phyloP scores from a whole-genome alignment of 2,888 invertebrate genomes.

The Agrochola macilenta region DNA sequence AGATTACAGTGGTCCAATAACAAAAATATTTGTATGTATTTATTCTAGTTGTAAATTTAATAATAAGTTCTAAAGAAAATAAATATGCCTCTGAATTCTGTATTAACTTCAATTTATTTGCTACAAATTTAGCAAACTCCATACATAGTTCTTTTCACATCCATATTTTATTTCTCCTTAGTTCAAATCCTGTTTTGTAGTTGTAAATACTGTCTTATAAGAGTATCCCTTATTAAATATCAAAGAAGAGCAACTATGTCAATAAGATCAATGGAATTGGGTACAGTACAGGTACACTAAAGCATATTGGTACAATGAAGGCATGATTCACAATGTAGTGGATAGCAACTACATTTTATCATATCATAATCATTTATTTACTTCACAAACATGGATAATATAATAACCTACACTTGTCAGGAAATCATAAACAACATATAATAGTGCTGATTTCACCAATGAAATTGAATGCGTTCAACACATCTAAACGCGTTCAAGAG shows the following conservation, averaged over 20 bases:
- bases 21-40: neutral
- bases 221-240: neutral
- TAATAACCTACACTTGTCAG: neutral
- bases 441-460: neutral
- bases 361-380: slow-evolving; percentile 1
- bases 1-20: neutral
- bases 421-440: neutral
- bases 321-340: neutral
- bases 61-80: neutral
- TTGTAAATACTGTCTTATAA: neutral
- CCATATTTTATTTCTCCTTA: neutral
- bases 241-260: neutral
- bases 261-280: neutral
- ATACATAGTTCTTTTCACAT: neutral
- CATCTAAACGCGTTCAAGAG: no score
- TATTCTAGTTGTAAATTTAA: neutral
- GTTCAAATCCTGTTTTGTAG: neutral
- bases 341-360: no score
- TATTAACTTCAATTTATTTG: neutral
- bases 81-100: neutral
- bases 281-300: neutral
- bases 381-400: neutral
- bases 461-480: no score
- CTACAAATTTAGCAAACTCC: neutral
- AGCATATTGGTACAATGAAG: neutral